Evolutionary conservation across 2,113 vertebrate species (phyloP).

Genomic region (Pangasianodon hypophthalmus): DNA sequence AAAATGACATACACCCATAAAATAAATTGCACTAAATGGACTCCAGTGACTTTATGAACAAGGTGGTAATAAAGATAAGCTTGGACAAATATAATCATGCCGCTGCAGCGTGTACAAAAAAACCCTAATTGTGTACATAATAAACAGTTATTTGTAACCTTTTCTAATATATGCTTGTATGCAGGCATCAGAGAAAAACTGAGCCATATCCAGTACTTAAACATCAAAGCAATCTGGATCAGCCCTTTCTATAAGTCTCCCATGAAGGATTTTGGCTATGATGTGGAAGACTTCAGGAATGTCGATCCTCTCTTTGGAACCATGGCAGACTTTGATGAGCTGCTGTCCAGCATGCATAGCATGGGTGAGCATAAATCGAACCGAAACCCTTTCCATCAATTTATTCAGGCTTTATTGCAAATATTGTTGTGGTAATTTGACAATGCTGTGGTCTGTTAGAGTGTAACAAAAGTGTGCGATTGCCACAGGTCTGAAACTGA

Average conservation of each 20-base stretch:
- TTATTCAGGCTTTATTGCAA: neutral
- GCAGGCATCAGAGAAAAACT: conserved; percentile 88
- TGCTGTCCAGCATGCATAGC: conserved; percentile 85
- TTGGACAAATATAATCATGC: neutral
- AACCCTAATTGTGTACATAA: neutral
- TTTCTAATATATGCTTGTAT: conserved; percentile 13
- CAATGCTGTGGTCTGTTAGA: neutral
- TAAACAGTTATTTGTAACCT: neutral
- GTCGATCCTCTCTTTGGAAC: conserved; percentile 91
- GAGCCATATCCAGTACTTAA: conserved; percentile 82
- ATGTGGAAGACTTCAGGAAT: conserved; percentile 86
- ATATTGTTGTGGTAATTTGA: neutral
- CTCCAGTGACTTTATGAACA: neutral
- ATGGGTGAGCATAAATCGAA: conserved; percentile 74
- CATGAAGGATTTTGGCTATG: conserved; percentile 87
- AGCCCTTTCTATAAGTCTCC: conserved; percentile 90
- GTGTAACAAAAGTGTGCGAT: neutral
- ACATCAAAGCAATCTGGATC: conserved; percentile 90
- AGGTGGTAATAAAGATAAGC: conserved; percentile 16
- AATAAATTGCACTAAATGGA: conserved; percentile 27
- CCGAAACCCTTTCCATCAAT: neutral
- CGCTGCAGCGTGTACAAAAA: neutral
- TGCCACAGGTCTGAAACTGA: conserved; percentile 85
- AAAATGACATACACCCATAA: neutral
- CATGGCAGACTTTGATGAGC: conserved; percentile 89